These are phyloP conservation scores for Pachypeltis micranthus DNA, from an alignment of 1,140 invertebrate species.

Conservation along the genomic window DNA sequence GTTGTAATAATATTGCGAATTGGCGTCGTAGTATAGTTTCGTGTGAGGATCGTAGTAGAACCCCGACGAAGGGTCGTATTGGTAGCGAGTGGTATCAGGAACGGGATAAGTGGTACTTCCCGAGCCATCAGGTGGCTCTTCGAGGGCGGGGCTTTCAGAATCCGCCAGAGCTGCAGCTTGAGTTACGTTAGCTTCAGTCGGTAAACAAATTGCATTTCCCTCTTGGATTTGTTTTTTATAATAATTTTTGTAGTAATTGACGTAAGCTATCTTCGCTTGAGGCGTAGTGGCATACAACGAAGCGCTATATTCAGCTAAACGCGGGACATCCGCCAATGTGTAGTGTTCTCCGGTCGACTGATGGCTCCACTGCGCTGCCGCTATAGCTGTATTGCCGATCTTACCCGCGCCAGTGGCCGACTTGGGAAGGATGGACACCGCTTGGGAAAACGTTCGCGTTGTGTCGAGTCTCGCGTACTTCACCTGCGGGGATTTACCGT, in stretches of 20 bases:
- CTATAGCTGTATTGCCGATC: constrained; percentile 38
- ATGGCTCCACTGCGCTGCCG: constrained; percentile 36
- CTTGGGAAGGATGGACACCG: neutral
- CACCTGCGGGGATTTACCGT: constrained; percentile 46
- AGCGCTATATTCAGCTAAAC: constrained; percentile 65
- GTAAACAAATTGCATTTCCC: constrained; percentile 35
- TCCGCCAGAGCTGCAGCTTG: constrained; percentile 35
- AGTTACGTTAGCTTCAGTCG: constrained; percentile 34
- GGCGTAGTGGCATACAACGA: constrained; percentile 60
- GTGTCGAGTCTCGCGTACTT: constrained; percentile 48
- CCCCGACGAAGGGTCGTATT: constrained; percentile 88
- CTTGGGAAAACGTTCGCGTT: constrained; percentile 30
- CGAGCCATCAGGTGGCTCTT: constrained; percentile 30
- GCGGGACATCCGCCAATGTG: constrained; percentile 54
- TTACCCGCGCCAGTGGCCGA: constrained; percentile 14
- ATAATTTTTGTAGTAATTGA: constrained; percentile 69
- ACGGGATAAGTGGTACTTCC: constrained; percentile 40
- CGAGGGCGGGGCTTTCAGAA: constrained; percentile 27
- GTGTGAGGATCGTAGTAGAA: constrained; percentile 93
- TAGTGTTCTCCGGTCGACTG: constrained; percentile 35
- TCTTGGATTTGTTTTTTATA: constrained; percentile 60
- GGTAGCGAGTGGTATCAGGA: constrained; percentile 82
- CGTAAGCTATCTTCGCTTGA: constrained; percentile 57
- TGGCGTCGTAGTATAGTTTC: constrained; percentile 90
- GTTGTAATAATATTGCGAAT: constrained; percentile 89